Conservation (phyloP, 2,888 invertebrate species). For the Calephelis perditalis region DNA sequence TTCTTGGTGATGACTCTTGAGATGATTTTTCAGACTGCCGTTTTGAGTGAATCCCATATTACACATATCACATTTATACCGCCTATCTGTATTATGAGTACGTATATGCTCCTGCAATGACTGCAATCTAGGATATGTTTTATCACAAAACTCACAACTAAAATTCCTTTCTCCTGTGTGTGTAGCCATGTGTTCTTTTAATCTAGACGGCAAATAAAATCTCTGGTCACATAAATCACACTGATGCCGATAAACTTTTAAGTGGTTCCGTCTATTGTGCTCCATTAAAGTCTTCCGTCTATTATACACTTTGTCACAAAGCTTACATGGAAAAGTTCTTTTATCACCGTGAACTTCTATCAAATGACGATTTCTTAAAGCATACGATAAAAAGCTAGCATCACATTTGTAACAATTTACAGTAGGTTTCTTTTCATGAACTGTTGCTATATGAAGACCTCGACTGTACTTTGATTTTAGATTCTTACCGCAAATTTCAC, state of each 20-base stretch:
- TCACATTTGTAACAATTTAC: constrained; percentile 66
- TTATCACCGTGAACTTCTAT: constrained; percentile 63
- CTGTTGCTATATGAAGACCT: constrained; percentile 55
- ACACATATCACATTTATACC: constrained; percentile 74
- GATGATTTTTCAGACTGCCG: constrained; percentile 76
- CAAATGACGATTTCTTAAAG: constrained; percentile 53
- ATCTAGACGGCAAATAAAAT: constrained; percentile 61
- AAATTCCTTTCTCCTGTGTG: constrained; percentile 75
- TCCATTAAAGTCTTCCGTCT: constrained; percentile 59
- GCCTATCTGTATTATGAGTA: constrained; percentile 71
- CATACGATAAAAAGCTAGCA: constrained; percentile 55
- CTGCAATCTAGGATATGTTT: constrained; percentile 76
- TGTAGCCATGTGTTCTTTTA: constrained; percentile 70
- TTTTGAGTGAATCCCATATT: constrained; percentile 74
- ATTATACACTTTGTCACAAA: constrained; percentile 62
- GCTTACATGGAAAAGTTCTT: constrained; percentile 55
- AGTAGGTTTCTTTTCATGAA: constrained; percentile 61
- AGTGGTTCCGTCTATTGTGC: constrained; percentile 55
- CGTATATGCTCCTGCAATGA: constrained; percentile 78
- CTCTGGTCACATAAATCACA: constrained; percentile 63
- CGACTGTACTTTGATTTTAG: constrained; percentile 60
- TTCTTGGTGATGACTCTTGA: constrained; percentile 72
- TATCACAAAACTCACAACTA: constrained; percentile 76
- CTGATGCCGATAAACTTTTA: constrained; percentile 58
- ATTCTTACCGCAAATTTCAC: constrained; percentile 67